These are phyloP conservation scores for Steinernema scapterisci DNA, from an alignment of 2,888 invertebrate genomes.

Conservation along the genomic window DNA sequence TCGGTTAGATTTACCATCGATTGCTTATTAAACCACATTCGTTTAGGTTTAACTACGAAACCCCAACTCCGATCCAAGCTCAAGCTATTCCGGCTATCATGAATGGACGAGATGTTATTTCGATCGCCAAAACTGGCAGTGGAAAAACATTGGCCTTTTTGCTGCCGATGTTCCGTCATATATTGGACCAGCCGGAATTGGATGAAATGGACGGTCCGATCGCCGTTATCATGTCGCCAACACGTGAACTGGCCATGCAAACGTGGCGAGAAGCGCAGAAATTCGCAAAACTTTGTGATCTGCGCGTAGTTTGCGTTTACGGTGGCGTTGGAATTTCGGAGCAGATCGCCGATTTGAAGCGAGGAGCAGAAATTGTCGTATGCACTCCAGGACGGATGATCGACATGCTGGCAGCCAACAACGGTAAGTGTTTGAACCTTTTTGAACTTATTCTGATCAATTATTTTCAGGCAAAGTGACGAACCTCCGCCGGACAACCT, in stretches of 20 bases:
- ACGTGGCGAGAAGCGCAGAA: constrained; percentile 93
- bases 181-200: constrained; percentile 88
- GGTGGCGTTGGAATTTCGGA: constrained; percentile 96
- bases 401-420: constrained; percentile 98
- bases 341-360: constrained; percentile 91
- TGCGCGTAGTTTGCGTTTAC: constrained; percentile 93
- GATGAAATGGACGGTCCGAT: constrained; percentile 97
- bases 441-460: background rate
- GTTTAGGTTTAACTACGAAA: constrained; percentile 76
- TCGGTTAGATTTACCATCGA: background rate
- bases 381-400: constrained; percentile 99
- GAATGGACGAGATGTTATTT: constrained; percentile 92
- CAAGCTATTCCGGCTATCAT: constrained; percentile 90
- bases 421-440: constrained; percentile 72
- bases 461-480: constrained; percentile 78
- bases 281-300: constrained; percentile 81
- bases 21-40: background rate
- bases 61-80: constrained; percentile 96
- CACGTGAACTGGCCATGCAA: constrained; percentile 96
- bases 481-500: constrained; percentile 92
- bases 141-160: constrained; percentile 98
- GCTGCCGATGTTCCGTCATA: constrained; percentile 94
- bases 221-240: constrained; percentile 94
- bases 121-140: constrained; percentile 98
- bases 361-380: constrained; percentile 96